These are phyloP conservation scores for Glaucidium brasilianum DNA, from an alignment of 2,113 vertebrate species.

Conservation along the genomic window DNA sequence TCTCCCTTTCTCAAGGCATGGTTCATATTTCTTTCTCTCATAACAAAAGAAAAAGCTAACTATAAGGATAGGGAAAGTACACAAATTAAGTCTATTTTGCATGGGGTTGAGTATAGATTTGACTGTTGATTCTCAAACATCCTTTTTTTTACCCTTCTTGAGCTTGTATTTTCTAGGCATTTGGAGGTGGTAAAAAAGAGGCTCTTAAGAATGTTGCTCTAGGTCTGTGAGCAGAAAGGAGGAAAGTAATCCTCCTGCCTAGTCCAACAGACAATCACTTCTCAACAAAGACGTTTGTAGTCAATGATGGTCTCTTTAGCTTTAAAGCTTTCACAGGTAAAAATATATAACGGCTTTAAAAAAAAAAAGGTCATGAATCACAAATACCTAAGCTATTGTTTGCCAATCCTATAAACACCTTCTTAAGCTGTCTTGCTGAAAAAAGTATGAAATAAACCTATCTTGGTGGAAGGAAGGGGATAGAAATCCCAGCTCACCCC, in stretches of 20 bases:
- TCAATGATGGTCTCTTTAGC: background rate
- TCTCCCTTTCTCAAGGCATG: fast-evolving
- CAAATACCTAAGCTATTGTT: background rate
- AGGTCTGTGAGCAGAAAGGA: background rate
- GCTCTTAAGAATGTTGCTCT: background rate
- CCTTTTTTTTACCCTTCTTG: background rate
- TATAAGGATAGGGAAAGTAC: background rate
- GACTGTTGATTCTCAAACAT: background rate
- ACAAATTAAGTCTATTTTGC: background rate
- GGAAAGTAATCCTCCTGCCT: background rate
- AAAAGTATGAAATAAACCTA: background rate
- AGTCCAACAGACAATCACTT: fast-evolving
- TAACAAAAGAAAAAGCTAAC: background rate
- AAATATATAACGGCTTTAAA: background rate
- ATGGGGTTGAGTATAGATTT: background rate
- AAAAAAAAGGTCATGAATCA: background rate
- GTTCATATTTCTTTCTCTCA: background rate
- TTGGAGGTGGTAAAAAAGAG: background rate
- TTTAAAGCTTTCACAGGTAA: background rate
- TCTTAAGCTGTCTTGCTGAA: background rate
- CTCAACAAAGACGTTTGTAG: background rate
- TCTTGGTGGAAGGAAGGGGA: background rate
- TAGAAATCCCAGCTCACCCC: background rate
- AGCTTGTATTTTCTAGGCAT: background rate
- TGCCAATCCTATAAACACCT: background rate